Percentiles rank a stretch among this genome's conserved stretches.
phyloP scores from a whole-genome alignment of 2,113 vertebrate species.

The Rallus limicola region DNA sequence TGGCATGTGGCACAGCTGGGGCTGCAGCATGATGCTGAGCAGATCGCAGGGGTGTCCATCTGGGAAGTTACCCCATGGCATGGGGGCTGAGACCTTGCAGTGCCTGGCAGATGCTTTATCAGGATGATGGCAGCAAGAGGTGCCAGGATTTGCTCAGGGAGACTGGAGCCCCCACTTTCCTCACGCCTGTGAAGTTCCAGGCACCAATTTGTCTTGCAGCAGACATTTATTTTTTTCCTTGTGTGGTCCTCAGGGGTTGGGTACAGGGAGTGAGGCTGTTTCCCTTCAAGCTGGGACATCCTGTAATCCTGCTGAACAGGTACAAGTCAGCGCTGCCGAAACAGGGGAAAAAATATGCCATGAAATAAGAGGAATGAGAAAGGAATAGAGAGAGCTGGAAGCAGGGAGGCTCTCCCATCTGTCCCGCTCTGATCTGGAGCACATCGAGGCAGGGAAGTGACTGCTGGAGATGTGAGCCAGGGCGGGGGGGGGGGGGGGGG shows the following conservation, averaged over 20 bases:
- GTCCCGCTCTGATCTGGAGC: neutral
- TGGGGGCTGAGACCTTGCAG: accelerated
- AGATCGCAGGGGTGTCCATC: neutral
- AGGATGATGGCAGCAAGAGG: too few relatives aligned
- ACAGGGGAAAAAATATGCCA: neutral
- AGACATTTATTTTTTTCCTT: neutral
- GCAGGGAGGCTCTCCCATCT: neutral
- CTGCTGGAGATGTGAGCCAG: neutral
- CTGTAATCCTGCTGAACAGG: neutral
- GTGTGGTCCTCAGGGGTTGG: neutral
- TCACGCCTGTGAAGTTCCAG: neutral
- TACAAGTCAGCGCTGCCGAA: neutral
- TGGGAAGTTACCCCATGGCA: accelerated
- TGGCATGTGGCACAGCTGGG: neutral
- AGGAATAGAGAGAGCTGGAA: neutral
- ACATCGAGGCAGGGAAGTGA: neutral
- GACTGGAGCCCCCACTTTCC: accelerated
- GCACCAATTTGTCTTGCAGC: neutral
- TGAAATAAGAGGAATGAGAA: neutral
- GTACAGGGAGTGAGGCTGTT: neutral
- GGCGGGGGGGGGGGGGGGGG: too few relatives aligned
- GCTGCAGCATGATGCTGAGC: accelerated
- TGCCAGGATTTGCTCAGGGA: too few relatives aligned
- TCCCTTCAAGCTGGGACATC: neutral
- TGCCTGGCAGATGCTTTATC: neutral